Percentiles rank a stretch among this genome's conserved stretches.
phyloP scores from a whole-genome alignment of 2,888 invertebrate species.

The Rotaria macrura region DNA sequence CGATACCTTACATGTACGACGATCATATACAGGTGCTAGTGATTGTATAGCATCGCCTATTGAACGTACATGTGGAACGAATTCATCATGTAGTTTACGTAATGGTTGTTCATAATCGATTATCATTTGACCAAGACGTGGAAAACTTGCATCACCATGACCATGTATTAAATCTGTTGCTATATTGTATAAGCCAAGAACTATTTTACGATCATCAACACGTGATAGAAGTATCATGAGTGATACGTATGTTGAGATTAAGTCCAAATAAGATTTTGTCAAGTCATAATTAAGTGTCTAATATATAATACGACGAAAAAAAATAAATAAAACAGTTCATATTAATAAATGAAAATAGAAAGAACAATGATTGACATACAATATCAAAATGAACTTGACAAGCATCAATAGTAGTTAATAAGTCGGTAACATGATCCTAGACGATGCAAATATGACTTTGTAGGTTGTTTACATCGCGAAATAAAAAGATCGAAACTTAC shows the following conservation, averaged over 20 bases:
- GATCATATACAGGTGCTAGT: constrained; percentile 68
- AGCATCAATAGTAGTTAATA: constrained; percentile 80
- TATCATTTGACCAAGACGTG: constrained; percentile 88
- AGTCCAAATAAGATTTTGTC: constrained; percentile 83
- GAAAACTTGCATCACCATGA: constrained; percentile 58
- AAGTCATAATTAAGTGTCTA: constrained; percentile 82
- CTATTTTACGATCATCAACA: constrained; percentile 93
- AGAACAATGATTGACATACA: constrained; percentile 50
- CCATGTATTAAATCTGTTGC: constrained; percentile 90
- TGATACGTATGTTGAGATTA: constrained; percentile 82
- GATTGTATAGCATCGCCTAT: constrained; percentile 64
- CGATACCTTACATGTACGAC: constrained; percentile 80
- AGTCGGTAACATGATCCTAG: constrained; percentile 54
- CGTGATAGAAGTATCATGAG: constrained; percentile 92
- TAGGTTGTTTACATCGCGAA: not conserved
- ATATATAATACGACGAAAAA: too few species aligned
- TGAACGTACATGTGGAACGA: constrained; percentile 67
- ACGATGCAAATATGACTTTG: constrained; percentile 34
- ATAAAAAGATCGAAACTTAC: constrained; percentile 55
- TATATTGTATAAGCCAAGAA: constrained; percentile 87
- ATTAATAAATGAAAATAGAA: too few species aligned
- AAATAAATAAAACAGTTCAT: too few species aligned
- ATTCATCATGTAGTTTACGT: constrained; percentile 88
- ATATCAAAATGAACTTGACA: constrained; percentile 88
- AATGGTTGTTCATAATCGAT: constrained; percentile 89